phyloP scores from a whole-genome alignment of 2,888 invertebrate species.

The Salticus scenicus region DNA sequence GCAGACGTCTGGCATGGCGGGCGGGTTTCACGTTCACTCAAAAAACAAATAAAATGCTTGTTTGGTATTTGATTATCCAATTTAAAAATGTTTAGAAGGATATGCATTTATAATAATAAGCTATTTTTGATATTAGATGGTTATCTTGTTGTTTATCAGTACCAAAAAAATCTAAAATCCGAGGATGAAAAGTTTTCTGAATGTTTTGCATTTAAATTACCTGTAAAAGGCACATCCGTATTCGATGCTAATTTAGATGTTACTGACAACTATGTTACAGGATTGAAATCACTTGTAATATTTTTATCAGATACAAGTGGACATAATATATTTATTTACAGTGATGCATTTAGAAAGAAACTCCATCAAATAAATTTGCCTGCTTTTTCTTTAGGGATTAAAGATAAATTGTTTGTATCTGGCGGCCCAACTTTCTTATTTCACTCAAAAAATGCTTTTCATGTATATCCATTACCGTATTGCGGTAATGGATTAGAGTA shows the following conservation, averaged over 20 bases:
- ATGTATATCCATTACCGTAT: neutral
- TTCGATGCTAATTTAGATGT: conserved; percentile 22
- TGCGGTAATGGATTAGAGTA: neutral
- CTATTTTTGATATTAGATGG: neutral
- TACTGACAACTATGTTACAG: conserved; percentile 24
- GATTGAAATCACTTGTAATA: conserved; percentile 37
- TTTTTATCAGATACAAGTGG: neutral
- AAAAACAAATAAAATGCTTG: no score
- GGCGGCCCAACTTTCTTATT: neutral
- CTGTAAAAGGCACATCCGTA: neutral
- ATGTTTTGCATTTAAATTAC: neutral
- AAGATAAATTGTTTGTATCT: neutral
- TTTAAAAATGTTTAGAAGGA: conserved; percentile 17
- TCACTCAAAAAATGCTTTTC: neutral
- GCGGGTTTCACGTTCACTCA: no score
- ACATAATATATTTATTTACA: neutral
- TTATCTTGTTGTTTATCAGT: neutral
- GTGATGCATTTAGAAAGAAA: neutral
- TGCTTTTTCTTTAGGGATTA: no score
- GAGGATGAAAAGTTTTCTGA: neutral
- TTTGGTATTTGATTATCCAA: no score
- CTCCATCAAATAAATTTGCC: neutral
- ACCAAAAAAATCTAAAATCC: neutral
- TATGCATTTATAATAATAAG: conserved; percentile 29
- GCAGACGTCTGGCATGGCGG: no score